Base-by-base conservation (phyloP, 1,140 invertebrate genomes). In the Atta cephalotes region DNA sequence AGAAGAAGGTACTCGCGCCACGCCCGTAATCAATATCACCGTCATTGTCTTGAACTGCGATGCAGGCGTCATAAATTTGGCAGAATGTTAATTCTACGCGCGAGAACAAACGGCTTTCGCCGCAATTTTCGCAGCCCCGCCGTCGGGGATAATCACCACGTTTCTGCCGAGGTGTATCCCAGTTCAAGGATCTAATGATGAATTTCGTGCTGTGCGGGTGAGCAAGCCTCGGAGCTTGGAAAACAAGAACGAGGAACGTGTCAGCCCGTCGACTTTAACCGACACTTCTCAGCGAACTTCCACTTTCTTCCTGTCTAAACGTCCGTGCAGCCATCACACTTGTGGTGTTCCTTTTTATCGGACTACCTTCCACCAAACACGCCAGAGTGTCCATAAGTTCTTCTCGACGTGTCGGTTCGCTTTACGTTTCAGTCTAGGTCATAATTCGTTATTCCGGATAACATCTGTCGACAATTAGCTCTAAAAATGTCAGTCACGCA, bases 51-150 rank as follows among this genome's bases (percentile, higher is more conserved):
- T 91, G 80, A 56, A 31, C 51, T 63, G 78, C 76, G 81, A 78
- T 70, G 76, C 71, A 79, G 65, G 45, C 82, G 79, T 91, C 90
- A 86, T 91, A 91, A 91, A 91, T 91, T 91, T 88, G 68, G 86
- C 60, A 89, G 81, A 91, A 91, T 91, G 87, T 91, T 91, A 89
- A 91, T 91, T 88, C 63, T 45, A 53, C 25, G 28, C 72, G 71
- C 21, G 78, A 56, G 71, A 21, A 18, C 53, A 58, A 62, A 78
- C 56, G 60, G 68, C 35, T 63, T 45, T 80, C 28, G 66, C 49
- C 87, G 58, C 82, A 89, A 91, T 91, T 91, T 91, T 91, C 74
- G 82, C 82, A 68, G 85, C 81, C 81, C 76, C 62, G 77, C 78
- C 88, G 63, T 81, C 77, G 65, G 76, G 28, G 88, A 91, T 91